These are phyloP conservation scores for Diplolepis rosae DNA, from an alignment of 2,888 invertebrate genomes.

Conservation along the genomic window DNA sequence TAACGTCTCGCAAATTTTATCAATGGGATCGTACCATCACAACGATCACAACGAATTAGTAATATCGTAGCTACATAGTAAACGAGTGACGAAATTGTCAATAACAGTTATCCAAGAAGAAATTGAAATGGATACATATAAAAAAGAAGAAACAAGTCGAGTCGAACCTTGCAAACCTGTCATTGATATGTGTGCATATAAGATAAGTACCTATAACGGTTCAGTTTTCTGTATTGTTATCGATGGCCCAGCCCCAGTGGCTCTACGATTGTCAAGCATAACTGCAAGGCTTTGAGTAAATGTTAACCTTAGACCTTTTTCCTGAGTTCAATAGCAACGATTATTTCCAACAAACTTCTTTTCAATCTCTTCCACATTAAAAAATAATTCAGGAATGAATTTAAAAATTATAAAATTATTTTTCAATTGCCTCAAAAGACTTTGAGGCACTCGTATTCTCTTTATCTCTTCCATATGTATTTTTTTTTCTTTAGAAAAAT, in stretches of 20 bases:
- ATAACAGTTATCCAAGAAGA: constrained; percentile 12
- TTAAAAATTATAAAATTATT: background rate
- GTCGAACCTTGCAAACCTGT: background rate
- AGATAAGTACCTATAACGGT: background rate
- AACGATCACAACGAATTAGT: background rate
- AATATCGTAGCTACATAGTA: background rate
- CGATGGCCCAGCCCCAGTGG: background rate
- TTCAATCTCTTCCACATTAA: background rate
- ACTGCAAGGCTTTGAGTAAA: background rate
- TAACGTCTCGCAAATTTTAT: constrained; percentile 2
- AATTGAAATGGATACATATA: constrained; percentile 7
- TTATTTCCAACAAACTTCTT: background rate
- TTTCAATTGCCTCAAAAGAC: background rate
- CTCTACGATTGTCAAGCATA: background rate
- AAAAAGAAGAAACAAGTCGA: background rate
- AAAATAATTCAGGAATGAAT: background rate
- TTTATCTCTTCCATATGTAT: background rate
- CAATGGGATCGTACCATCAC: background rate
- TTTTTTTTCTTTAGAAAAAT: background rate
- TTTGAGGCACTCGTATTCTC: background rate
- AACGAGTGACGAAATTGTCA: constrained; percentile 3
- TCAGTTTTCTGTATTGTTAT: background rate
- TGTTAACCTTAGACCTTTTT: background rate
- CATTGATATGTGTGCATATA: background rate
- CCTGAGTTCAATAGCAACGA: background rate